Base-by-base conservation (phyloP, 2,113 vertebrate species). In the Oncorhynchus tshawytscha region DNA sequence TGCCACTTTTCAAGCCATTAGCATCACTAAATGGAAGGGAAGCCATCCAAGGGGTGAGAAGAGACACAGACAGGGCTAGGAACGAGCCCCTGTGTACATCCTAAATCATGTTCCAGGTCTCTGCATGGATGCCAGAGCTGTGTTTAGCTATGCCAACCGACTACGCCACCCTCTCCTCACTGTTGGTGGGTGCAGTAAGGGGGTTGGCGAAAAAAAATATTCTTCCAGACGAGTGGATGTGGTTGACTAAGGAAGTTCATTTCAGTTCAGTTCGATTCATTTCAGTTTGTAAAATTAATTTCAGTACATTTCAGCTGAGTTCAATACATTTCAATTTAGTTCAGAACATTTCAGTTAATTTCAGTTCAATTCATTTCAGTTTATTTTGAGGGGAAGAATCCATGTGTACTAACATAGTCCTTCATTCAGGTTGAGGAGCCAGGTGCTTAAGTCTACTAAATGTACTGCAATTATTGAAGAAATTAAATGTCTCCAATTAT, bases 1-100 rank as follows among this genome's bases (percentile, higher is more conserved):
- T 5, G 82, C 71, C 70, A 82, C 79, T 85, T 85, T 84, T 88
- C 81, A 84, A 88, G 87, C 83, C 82, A 88, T 86, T 86, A 85
- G 73, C 80, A 75, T 85, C 82, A 80, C 75, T 91, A 85, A 87
- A 86, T 87, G 71, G 84, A 79, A 70, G 78, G 71, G 67, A 84
- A 78, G 75, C 73, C 70, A 74, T 11, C 2, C 12, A n/a, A 24
- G 39, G n/a, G 39, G 74, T 68, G 59, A 81, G 48, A 78, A 74
- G 62, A 80, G 59, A 74, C 74, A 76, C 67, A 84, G 81, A 85
- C 49, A 57, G 51, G 79, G 74, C 5, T 25, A 54, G 65, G 77
- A 86, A 73, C 60, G 72, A 25, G 49, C 77, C 59, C 2, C 57
- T 74, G 70, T 78, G 73, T 15, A 68, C 45, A 68, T 70, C 76